Evolutionary conservation across 2,113 vertebrate genomes (phyloP), one percentile per base, ranked within the genome.

Genomic region (Nettapus auritus): DNA sequence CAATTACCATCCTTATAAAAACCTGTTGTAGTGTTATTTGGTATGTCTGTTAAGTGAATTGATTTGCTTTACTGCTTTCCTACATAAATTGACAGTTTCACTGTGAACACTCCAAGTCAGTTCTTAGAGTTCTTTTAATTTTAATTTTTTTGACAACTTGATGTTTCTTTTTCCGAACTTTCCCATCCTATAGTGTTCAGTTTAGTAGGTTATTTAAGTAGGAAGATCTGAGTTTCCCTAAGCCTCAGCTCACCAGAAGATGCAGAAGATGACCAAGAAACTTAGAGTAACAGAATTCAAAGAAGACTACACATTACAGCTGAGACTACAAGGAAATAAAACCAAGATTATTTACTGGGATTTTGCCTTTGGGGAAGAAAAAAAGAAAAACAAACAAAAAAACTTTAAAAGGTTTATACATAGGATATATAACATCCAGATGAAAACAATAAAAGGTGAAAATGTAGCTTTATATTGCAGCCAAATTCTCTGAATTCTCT

Each of bases 51-150:
- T 75, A 88, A 85, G 48, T 59, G 18, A 93, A 89, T 85, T 78
- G 74, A 87, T 91, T 84, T 89, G 19, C 8, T 87, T 87, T 78
- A 82, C 62, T 94, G 21, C 23, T 78, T 75, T 78, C 77, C 36
- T 78, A 46, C 10, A 11, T 74, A 82, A 66, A 17, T 63, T 70
- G 9, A 21, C 23, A 67, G 46, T 8, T 75, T 82, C 36, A 55
- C 11, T 57, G 46, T 56, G 57, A 91, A 55, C 31, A 31, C 11
- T 57, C 10, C 34, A 84, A 87, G 11, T 25, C 28, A 82, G 25
- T 79, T 71, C 52, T 92, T 68, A 14, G 20, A 52, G 48, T 46
- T 88, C 9, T 44, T 79, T 86, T 40, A 55, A 75, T 74, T 44
- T 48, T 48, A 21, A 3, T 17, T 50, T 50, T 85, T 90, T 82